Evolutionary conservation across 2,113 vertebrate genomes (phyloP).

Genomic region (Caloenas nicobarica): DNA sequence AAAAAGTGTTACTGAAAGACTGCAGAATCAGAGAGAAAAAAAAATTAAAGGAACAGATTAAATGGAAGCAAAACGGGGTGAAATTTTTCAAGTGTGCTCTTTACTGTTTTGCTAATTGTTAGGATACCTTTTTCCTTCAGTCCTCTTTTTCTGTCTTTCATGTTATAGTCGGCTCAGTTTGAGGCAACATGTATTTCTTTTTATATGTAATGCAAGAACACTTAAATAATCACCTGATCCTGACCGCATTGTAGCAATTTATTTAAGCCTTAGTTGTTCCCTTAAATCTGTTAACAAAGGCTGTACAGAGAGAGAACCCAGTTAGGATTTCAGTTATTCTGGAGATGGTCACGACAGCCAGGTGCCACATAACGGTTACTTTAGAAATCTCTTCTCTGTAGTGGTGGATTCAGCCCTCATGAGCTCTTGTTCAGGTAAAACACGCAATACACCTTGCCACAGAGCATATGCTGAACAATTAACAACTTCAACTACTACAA

Average conservation of each 20-base stretch:
- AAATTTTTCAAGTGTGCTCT: not conserved
- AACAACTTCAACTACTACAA: not conserved
- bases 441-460: not conserved
- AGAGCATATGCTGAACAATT: not conserved
- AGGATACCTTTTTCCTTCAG: not conserved
- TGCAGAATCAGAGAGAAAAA: not conserved
- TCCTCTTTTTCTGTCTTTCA: not conserved
- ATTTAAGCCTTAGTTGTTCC: not conserved
- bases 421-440: not conserved
- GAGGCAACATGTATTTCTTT: not conserved
- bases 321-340: not conserved
- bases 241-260: not conserved
- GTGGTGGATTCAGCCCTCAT: not conserved
- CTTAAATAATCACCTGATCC: not conserved
- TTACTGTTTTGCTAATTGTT: not conserved
- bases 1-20: not conserved
- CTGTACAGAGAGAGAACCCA: not conserved
- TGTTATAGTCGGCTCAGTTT: not conserved
- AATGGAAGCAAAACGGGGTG: not conserved
- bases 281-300: not conserved
- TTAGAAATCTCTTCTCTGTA: not conserved
- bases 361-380: not conserved
- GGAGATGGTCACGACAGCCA: not conserved
- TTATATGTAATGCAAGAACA: not conserved
- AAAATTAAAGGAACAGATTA: not conserved